These are phyloP conservation scores for Vulpes vulpes DNA, from an alignment of 2,113 vertebrate species.

Conservation along the genomic window DNA sequence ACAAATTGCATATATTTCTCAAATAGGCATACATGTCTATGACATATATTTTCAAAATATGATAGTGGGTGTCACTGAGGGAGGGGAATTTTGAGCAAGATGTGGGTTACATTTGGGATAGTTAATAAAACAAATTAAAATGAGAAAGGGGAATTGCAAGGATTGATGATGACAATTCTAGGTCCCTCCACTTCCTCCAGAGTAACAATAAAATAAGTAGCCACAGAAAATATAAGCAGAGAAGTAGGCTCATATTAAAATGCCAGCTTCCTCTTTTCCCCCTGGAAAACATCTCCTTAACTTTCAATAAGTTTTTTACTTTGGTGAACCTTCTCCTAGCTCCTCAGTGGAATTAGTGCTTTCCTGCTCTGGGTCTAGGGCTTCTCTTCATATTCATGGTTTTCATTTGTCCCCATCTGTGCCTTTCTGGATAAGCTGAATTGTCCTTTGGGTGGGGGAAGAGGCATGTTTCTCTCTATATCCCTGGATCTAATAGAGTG, in stretches of 20 bases:
- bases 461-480: background rate
- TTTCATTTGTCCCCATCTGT: background rate
- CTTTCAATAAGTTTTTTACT: background rate
- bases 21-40: constrained; percentile 38
- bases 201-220: background rate
- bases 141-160: background rate
- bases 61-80: background rate
- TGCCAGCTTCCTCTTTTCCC: background rate
- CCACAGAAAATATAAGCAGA: background rate
- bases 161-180: background rate
- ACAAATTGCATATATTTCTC: constrained; percentile 51
- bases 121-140: constrained; percentile 44
- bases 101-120: background rate
- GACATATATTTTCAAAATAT: constrained; percentile 1
- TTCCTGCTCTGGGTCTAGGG: background rate
- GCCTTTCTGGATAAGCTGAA: background rate
- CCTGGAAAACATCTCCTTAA: background rate
- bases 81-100: constrained; percentile 29
- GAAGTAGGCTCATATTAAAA: background rate
- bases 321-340: background rate
- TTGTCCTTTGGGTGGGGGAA: background rate
- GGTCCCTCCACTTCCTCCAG: background rate
- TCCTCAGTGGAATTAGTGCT: background rate
- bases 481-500: background rate
- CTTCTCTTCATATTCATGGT: background rate